A percentile compares a stretch with the other conserved stretches of the same genome.
These are phyloP conservation scores for Epizoanthus illoricatus DNA, from an alignment of 92 coral and sea anemone species.

Conservation along the genomic window DNA sequence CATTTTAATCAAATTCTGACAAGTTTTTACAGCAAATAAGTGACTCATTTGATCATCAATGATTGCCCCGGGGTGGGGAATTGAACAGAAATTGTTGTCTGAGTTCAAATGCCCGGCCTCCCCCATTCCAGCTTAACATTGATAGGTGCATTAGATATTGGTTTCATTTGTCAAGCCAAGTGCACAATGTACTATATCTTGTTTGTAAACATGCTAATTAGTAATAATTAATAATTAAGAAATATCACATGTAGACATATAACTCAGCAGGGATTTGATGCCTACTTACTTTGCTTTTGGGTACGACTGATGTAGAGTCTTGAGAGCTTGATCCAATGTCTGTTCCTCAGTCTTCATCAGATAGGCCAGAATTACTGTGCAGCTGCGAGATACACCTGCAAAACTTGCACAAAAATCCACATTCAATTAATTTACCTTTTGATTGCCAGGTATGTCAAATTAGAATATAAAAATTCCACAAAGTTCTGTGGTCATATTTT, in stretches of 20 bases:
- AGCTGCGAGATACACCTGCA: conserved; percentile 92
- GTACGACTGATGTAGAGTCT: conserved; percentile 52
- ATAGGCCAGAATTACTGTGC: conserved; percentile 80
- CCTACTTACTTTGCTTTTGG: conserved; percentile 77
- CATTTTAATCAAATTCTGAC: no score
- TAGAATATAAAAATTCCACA: not conserved
- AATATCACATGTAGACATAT: not conserved
- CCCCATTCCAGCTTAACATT: no score
- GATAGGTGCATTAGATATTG: no score
- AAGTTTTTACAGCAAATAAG: no score
- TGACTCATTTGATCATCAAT: no score
- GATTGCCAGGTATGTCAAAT: not conserved
- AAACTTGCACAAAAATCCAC: conserved; percentile 44
- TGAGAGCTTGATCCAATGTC: conserved; percentile 67
- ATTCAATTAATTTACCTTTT: not conserved
- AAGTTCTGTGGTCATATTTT: no score
- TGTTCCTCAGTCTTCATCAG: conserved; percentile 66
- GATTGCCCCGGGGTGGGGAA: no score
- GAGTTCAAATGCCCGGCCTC: no score
- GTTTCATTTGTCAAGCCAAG: no score
- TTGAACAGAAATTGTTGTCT: no score
- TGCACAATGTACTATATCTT: not conserved
- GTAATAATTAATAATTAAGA: not conserved
- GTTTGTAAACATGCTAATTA: not conserved
- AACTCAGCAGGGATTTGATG: no score